phyloP scores from a whole-genome alignment of 2,797 vertebrate genomes.

The Vipera ursinii region DNA sequence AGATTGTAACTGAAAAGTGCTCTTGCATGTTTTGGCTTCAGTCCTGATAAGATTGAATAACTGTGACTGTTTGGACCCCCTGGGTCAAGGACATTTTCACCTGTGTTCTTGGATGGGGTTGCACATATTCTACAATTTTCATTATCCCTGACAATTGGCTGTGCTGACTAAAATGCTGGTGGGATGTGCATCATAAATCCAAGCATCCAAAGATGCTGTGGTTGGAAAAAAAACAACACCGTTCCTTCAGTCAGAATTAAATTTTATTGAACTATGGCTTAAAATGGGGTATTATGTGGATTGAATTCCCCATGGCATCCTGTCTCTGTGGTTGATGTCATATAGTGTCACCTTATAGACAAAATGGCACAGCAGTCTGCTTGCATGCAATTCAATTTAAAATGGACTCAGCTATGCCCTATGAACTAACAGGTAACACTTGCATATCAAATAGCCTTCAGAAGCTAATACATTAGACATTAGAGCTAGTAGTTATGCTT shows the following conservation, averaged over 20 bases:
- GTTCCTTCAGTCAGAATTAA: background rate
- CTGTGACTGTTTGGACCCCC: background rate
- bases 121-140: background rate
- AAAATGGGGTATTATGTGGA: background rate
- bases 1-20: background rate
- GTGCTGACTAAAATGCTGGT: background rate
- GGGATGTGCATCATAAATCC: background rate
- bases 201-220: background rate
- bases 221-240: background rate
- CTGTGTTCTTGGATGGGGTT: background rate
- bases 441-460: background rate
- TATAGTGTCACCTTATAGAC: background rate
- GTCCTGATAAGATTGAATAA: background rate
- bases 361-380: background rate
- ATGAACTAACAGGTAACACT: background rate
- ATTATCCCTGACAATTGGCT: background rate
- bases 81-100: background rate
- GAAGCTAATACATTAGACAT: background rate
- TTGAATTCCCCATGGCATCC: background rate
- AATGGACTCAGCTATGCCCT: background rate
- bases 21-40: background rate
- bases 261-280: background rate
- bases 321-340: background rate
- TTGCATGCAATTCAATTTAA: background rate
- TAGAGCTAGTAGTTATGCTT: background rate